Evolutionary conservation across 2,797 vertebrate species (phyloP), one percentile per base, ranked within the genome.

Genomic region (Apogon hyalosoma): DNA sequence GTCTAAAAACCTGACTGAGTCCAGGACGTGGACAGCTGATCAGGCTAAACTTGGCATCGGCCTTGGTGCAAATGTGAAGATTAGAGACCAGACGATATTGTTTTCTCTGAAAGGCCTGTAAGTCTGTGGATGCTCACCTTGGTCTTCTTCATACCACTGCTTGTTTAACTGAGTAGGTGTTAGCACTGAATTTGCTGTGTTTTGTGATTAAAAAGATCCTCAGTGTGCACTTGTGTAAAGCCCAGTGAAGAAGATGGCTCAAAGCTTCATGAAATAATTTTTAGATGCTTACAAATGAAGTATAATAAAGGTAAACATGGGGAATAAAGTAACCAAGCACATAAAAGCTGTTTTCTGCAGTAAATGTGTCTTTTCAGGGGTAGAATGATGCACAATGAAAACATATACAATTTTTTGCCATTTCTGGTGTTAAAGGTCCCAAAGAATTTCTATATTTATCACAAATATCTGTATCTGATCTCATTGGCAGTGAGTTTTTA

Each of bases 361-460:
- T 4, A 24, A 24, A 24, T n/a, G 21, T 24, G 21, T 24, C 4
- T 24, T 24, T 24, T 24, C 21, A 24, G 21, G 2, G 2, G 21
- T 24, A 24, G 21, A 36, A 48, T 49, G 53, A 41, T 7, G 38
- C 40, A 33, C 15, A 21, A 4, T 18, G 19, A 42, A 18, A 43
- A 40, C 6, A 53, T 31, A 43, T 10, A 3, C 58, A 47, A 47
- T 47, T 0, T 11, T 39, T 18, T 4, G 16, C 52, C 28, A 21
- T 21, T 54, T 21, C 2, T 3, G 12, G 28, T 46, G 53, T 13
- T 6, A 62, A 55, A 24, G 41, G 51, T 63, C 46, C 40, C 15
- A 46, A 50, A 72, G 38, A 52, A 76, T 59, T 53, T 75, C 58
- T 74, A 48, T 58, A 73, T 69, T 73, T 73, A 72, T 75, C 79